A percentile compares a stretch with the other conserved stretches of the same genome.
phyloP scores from a whole-genome alignment of 2,888 invertebrate species.

The Acronicta alni region DNA sequence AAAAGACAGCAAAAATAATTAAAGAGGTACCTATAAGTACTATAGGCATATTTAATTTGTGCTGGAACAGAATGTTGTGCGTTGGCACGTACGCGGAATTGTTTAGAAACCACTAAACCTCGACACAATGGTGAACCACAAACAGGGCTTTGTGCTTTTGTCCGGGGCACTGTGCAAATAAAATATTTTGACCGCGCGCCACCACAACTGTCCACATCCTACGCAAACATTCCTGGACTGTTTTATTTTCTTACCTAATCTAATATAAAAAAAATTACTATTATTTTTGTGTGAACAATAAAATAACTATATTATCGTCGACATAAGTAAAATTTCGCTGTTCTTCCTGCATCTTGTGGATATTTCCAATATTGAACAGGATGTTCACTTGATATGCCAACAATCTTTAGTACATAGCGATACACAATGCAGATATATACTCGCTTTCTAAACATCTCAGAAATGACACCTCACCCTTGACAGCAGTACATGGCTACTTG shows the following conservation, averaged over 20 bases:
- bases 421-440: constrained; percentile 41
- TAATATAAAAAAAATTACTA: constrained; percentile 36
- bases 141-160: constrained; percentile 77
- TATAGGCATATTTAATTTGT: constrained; percentile 29
- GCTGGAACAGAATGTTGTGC: constrained; percentile 28
- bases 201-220: constrained; percentile 60
- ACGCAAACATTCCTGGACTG: constrained; percentile 61
- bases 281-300: constrained; percentile 27
- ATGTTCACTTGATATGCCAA: constrained; percentile 46
- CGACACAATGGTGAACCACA: constrained; percentile 76
- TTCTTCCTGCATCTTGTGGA: constrained; percentile 8
- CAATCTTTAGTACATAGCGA: constrained; percentile 47
- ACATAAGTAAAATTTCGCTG: constrained; percentile 8
- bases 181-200: constrained; percentile 74
- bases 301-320: not conserved
- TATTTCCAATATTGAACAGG: constrained; percentile 45
- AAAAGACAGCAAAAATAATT: constrained; percentile 31
- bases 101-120: constrained; percentile 76
- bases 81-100: constrained; percentile 64
- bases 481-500: constrained; percentile 72
- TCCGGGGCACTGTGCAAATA: constrained; percentile 74
- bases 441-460: constrained; percentile 64
- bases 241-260: constrained; percentile 52
- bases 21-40: constrained; percentile 20
- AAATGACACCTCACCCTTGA: constrained; percentile 72